These are phyloP conservation scores for Pelobates fuscus DNA, from an alignment of 2,113 vertebrate species.

Conservation along the genomic window DNA sequence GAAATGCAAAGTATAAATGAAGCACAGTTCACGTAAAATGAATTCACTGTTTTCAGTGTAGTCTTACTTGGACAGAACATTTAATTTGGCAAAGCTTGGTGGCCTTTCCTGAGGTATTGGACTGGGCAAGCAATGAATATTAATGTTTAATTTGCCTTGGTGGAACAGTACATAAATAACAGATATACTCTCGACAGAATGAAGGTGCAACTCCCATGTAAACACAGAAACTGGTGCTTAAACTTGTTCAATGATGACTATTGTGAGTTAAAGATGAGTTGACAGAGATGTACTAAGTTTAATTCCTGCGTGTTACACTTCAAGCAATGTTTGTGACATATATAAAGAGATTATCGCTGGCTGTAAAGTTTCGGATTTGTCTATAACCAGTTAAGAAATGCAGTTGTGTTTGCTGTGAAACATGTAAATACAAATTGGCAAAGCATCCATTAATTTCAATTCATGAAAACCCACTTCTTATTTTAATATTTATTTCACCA, in stretches of 20 bases:
- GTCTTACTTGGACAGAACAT: constrained; percentile 59
- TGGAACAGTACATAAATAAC: constrained; percentile 43
- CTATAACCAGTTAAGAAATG: neutral
- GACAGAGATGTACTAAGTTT: constrained; percentile 12
- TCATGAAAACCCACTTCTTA: constrained; percentile 12
- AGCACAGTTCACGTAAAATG: constrained; percentile 60
- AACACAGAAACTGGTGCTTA: constrained; percentile 42
- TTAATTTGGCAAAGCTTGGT: constrained; percentile 64
- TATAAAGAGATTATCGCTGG: neutral
- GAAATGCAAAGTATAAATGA: constrained; percentile 52
- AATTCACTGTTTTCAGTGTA: constrained; percentile 61
- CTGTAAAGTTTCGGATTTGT: neutral
- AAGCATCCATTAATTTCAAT: constrained; percentile 14
- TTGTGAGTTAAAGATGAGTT: constrained; percentile 21
- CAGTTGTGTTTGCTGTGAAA: neutral
- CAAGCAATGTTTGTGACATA: neutral
- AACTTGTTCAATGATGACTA: constrained; percentile 36
- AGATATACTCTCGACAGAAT: constrained; percentile 38
- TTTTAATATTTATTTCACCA: constrained; percentile 21
- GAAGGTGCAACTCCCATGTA: constrained; percentile 35
- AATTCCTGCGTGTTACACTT: neutral
- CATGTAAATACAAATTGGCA: neutral
- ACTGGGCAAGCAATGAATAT: constrained; percentile 59
- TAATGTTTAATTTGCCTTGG: constrained; percentile 44
- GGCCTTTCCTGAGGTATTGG: constrained; percentile 56